phyloP scores from a whole-genome alignment of 1,140 invertebrate genomes.

The Hypothenemus hampei region DNA sequence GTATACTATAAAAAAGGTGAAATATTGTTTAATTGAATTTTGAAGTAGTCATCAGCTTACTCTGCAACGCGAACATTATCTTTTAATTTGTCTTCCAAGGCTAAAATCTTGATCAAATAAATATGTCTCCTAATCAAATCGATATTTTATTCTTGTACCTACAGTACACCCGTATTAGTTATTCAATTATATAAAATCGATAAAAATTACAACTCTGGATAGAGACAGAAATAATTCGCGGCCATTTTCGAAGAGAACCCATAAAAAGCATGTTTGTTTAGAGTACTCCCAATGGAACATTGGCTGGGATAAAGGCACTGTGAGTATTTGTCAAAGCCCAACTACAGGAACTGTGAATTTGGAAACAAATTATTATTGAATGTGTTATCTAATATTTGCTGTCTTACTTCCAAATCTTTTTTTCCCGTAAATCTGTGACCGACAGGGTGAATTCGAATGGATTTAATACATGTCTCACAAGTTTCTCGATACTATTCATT shows the following conservation, averaged over 20 bases:
- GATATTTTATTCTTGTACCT: neutral
- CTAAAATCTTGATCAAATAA: neutral
- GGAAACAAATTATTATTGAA: conserved; percentile 18
- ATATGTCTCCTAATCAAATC: neutral
- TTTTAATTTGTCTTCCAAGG: neutral
- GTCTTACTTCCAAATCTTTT: too few relatives aligned
- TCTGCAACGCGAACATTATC: neutral
- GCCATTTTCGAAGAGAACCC: neutral
- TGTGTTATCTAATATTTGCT: conserved; percentile 17
- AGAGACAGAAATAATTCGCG: neutral
- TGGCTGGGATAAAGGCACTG: neutral
- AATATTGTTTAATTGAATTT: too few relatives aligned
- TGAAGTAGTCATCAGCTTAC: too few relatives aligned
- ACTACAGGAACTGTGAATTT: conserved; percentile 18
- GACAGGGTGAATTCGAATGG: too few relatives aligned
- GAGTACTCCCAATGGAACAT: neutral
- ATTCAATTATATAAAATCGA: neutral
- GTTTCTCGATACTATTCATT: too few relatives aligned
- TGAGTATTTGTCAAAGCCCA: conserved; percentile 5
- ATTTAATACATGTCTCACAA: too few relatives aligned
- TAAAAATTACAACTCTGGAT: neutral
- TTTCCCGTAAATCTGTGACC: too few relatives aligned
- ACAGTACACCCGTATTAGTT: neutral
- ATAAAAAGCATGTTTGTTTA: neutral
- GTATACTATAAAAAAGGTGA: too few relatives aligned